phyloP scores from a whole-genome alignment of 2,113 vertebrate species.

The Pteruthius melanotis region DNA sequence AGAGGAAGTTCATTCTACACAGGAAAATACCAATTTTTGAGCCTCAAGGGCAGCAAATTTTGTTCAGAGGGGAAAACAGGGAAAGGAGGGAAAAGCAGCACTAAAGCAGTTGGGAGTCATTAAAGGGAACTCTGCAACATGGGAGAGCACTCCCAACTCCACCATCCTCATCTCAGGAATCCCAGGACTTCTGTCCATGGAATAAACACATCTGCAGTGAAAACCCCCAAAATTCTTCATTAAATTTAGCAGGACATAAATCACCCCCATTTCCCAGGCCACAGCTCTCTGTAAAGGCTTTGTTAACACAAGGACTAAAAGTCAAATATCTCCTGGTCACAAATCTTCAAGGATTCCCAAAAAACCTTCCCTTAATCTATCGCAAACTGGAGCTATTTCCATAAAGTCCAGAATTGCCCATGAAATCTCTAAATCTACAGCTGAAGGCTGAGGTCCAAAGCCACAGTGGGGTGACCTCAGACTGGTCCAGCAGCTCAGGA shows the following conservation, averaged over 20 bases:
- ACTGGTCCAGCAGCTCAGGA: fast-evolving
- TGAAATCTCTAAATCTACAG: neutral
- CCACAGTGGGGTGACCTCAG: neutral
- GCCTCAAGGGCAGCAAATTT: neutral
- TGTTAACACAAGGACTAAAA: neutral
- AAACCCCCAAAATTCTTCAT: neutral
- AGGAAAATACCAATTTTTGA: neutral
- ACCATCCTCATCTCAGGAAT: neutral
- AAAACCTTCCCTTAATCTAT: neutral
- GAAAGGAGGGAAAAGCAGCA: neutral
- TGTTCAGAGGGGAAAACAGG: neutral
- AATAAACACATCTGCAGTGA: neutral
- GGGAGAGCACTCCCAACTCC: neutral
- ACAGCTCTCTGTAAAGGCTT: neutral
- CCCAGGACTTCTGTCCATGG: neutral
- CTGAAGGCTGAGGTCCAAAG: neutral
- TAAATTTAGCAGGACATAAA: neutral
- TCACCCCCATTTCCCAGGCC: neutral
- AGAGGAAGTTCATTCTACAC: neutral
- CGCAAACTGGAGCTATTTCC: neutral
- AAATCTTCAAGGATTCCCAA: no score
- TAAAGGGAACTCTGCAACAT: neutral
- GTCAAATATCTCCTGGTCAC: neutral
- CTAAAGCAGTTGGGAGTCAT: neutral
- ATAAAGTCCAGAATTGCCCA: neutral